Evolutionary conservation across 2,888 invertebrate species (phyloP), one percentile per base, ranked within the genome.

Genomic region (Apoda limacodes): DNA sequence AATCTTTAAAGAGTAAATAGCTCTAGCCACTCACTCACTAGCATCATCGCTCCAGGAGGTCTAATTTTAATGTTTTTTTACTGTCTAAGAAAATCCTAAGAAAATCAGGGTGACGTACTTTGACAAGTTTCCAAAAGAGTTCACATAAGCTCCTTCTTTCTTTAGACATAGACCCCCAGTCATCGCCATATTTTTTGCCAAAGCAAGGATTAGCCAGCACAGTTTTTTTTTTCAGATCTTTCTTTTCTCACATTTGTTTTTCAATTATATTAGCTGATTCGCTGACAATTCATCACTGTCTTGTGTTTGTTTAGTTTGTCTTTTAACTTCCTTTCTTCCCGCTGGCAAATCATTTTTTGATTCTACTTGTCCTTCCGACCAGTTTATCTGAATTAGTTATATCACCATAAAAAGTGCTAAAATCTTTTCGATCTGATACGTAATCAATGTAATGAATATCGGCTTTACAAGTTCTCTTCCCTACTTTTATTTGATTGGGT

Each of bases 341-440:
- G 28, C 11, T 27, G 9, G 14, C 23, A 32, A 22, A 28, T 32
- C 19, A 32, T 27, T 28, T 17, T 31, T 26, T 22, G 32, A 27
- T 12, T 12, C 27, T 27, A 25, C 29, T 29, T 34, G 34, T 24
- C 29, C 29, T 34, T 34, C 34, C 22, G 25, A 29, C 34, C 29
- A 34, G 24, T 32, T 28, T n/a, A 32, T 32, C 32, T 27, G 32
- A 32, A 27, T 27, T 23, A 23, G 15, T 4, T 22, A 26, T 27
- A n/a, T 32, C 32, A 24, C 32, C 27, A 28, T 27, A 29, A 34
- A 34, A 34, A 29, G 29, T 28, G 17, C 17, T 22, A 29, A 34
- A 34, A 13, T 34, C 34, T 25, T 34, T 25, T 29, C 30, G 34
- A 22, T 34, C 29, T 25, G 34, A 34, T 17, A 34, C 26, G 26